Base-by-base conservation (phyloP, 1,140 invertebrate species). In the Akabosia matsudoensis region DNA sequence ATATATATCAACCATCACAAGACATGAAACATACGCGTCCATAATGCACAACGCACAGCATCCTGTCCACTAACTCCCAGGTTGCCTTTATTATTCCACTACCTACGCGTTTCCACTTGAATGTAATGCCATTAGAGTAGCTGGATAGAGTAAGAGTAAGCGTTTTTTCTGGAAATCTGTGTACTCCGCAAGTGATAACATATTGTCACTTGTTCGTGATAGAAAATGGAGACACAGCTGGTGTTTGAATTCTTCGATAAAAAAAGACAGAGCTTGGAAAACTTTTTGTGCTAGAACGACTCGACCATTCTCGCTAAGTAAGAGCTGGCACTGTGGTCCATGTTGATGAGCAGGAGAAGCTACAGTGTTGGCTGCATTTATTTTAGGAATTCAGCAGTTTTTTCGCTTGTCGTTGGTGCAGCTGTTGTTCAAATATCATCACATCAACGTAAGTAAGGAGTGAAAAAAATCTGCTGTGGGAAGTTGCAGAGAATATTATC, bases 371-470 rank as follows among this genome's bases (percentile, higher is more conserved):
- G 31, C 26, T 22, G 4, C 24, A 30, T 45, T 67, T 67, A 30
- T 67, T 67, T 67, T 67, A 67, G 61, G 61, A 67, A 67, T 30
- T 67, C 61, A 67, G 30, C 31, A 24, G 28, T 67, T 13, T 45
- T 45, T 10, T 10, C 37, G n/a, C n/a, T n/a, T n/a, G n/a, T 45
- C 18, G 37, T 30, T 7, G 61, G 10, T 67, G 61, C 61, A 67
- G 61, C 61, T 67, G 61, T 67, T 67, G 61, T 67, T 1, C 30
- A 30, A 67, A 67, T 30, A 28, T 67, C 61, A 67, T 67, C 61
- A 67, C 26, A 13, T 4, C n/a, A 56, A 56, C 54, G n/a, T 56
- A 22, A 56, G 4, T 22, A 16, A 45, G n/a, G n/a, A 56, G 54
- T 56, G 24, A 56, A 56, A 56, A 56, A 56, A 56, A 56, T 56